Base-by-base conservation (phyloP, 2,888 invertebrate species). In the Boloria selene region DNA sequence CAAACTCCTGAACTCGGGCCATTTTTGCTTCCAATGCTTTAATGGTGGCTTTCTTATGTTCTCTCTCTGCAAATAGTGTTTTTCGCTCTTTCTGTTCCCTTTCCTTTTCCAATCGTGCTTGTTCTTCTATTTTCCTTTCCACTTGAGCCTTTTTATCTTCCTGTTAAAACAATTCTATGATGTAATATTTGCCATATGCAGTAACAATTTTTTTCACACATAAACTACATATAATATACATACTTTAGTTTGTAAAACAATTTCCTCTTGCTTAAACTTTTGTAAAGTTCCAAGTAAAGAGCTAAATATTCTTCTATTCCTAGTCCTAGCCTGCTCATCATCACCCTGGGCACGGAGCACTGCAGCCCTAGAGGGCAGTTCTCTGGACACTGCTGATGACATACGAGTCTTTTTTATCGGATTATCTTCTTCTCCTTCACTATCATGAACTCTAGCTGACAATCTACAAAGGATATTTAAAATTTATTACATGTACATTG, bases 291-390 rank as follows among this genome's bases (percentile, higher is more conserved):
- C 99, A 62, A 99, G 88, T 52, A 99, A 92, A 18, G 98, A 96
- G 10, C 99, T 98, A 91, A 99, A 99, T 96, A 99, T 99, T 65
- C 99, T 94, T 71, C 96, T 94, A 87, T 99, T 99, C 73, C 99
- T 93, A 26, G 94, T 96, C 68, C 95, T 93, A 17, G 95, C 97
- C 78, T 96, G 95, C 72, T 96, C 96, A 84, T 98, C 98, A 10
- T 94, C 94, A 56, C 95, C 96, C 85, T 97, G 98, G 55, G 96
- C 97, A 69, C 95, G 78, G n/a, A 91, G 77, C 44, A 89, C 89
- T 0, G 88, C 88, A 1, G 90, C 90, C 47, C 91, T 77, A 17
- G 97, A 96, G n/a, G 98, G 97, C 56, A 96, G 87, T 83, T 98
- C 98, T 73, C 96, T 94, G 72, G 96, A 96, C 55, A 98, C 96